Base-by-base conservation (phyloP, 2,888 invertebrate genomes). In the Piscicola geometra region DNA sequence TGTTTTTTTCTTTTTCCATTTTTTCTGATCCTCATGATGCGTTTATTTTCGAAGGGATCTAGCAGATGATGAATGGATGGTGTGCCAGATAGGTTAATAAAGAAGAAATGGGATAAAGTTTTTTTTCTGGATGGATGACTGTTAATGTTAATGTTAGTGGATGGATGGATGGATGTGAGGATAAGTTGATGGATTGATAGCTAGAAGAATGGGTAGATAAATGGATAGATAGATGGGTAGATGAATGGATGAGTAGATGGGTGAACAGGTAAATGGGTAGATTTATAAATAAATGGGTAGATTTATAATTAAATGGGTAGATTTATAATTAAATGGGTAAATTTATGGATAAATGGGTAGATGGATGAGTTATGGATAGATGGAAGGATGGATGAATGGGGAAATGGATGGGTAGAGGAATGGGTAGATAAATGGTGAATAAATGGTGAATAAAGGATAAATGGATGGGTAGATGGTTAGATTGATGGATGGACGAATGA, bases 1-100 rank as follows among this genome's bases (percentile, higher is more conserved):
- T n/a, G n/a, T n/a, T n/a, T n/a, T n/a, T n/a, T n/a, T n/a, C n/a
- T n/a, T n/a, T n/a, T n/a, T n/a, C 15, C 41, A 41, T 41, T 15
- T 15, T 9, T 41, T 15, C 41, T 41, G 41, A 41, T 9, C 41
- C 15, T 41, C 41, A 9, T 41, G 41, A 41, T n/a, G n/a, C n/a
- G n/a, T n/a, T n/a, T n/a, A n/a, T 41, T 41, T 41, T 15, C 41
- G 15, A 41, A 56, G 60, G n/a, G 25, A 25, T 25, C n/a, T 56
- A 15, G 60, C 60, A 25, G 41, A 41, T 56, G 60, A 56, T 56
- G 25, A n/a, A 56, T 56, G 60, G 60, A 56, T 56, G 60, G 25
- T 56, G 60, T n/a, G 60, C 25, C n/a, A 56, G n/a, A 25, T 56
- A n/a, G n/a, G n/a, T 21, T 25, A n/a, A 56, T 56, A 21, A 56